Evolutionary conservation across 2,888 invertebrate species (phyloP), one percentile per base, ranked within the genome.

Genomic region (Syrphus vitripennis): DNA sequence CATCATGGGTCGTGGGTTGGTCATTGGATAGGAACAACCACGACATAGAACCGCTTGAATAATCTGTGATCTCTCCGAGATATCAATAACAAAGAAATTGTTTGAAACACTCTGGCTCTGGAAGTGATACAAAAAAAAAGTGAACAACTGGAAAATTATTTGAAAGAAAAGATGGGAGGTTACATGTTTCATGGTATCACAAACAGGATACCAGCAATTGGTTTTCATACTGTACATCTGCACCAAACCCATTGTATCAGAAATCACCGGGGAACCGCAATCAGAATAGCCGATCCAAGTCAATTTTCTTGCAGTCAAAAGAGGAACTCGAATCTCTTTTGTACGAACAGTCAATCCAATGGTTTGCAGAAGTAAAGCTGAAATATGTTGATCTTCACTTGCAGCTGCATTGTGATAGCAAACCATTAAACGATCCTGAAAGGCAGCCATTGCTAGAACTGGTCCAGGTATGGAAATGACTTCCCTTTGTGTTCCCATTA

Each of bases 401-500:
- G 93, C 93, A 80, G 91, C 90, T 1, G 95, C 95, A 53, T 92
- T 92, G 89, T 97, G 97, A 90, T 95, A 95, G 29, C 95, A 94
- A 12, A 96, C 93, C 83, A 96, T 90, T 19, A 97, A 91, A 63
- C 94, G 93, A 90, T 95, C 93, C 45, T 93, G 93, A 87, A 93
- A 93, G 0, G 95, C 95, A 55, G 95, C 92, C 91, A 97, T 93
- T 31, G 95, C 94, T 4, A 98, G 94, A 16, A 96, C 93, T 5
- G 95, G 94, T 0, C 97, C 97, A 0, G 96, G 95, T 63, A 97
- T 91, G 1, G 95, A 94, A 69, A 97, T 92, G 3, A 92, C 90
- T 90, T 97, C 96, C 89, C 96, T 94, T 93, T 99, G 99, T 0
- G 97, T 95, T 57, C 99, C 99, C 92, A 96, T 95, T 12, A 96